A percentile compares a stretch with the other conserved stretches of the same genome.
These are phyloP conservation scores for Atopsyche davidsoni DNA, from an alignment of 1,140 invertebrate species.

Conservation along the genomic window DNA sequence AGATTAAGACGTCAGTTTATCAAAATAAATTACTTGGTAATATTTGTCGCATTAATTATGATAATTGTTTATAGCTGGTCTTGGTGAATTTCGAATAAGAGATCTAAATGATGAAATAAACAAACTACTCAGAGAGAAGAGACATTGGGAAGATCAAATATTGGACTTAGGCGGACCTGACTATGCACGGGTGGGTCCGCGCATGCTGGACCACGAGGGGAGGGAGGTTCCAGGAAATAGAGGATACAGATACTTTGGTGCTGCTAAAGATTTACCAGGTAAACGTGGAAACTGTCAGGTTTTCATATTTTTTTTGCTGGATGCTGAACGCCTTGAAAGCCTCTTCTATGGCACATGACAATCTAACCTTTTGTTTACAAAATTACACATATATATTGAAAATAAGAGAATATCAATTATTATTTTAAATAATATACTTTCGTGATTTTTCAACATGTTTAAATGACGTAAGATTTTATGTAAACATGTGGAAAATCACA, in stretches of 20 bases:
- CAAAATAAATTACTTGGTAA: not conserved
- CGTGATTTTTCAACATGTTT: too few relatives aligned
- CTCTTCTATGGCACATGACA: too few relatives aligned
- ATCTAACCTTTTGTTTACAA: too few relatives aligned
- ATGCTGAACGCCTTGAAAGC: too few relatives aligned
- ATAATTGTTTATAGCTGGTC: slow-evolving; percentile 86
- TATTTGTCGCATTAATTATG: not conserved
- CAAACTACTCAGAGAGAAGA: slow-evolving; percentile 88
- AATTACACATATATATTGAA: too few relatives aligned
- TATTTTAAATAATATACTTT: too few relatives aligned
- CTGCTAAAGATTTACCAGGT: slow-evolving; percentile 95
- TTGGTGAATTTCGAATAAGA: slow-evolving; percentile 95
- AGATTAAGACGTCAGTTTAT: too few relatives aligned
- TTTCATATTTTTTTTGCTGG: too few relatives aligned
- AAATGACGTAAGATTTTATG: too few relatives aligned
- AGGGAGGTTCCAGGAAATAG: slow-evolving; percentile 96
- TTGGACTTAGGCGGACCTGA: slow-evolving; percentile 92
- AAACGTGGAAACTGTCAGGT: too few relatives aligned
- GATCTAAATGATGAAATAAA: slow-evolving; percentile 99
- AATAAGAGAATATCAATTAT: too few relatives aligned
- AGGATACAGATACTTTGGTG: slow-evolving; percentile 99
- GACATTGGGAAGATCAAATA: slow-evolving; percentile 97
- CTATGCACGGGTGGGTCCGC: slow-evolving; percentile 84
- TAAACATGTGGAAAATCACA: too few relatives aligned
- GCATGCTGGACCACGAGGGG: slow-evolving; percentile 93